Evolutionary conservation across 2,888 invertebrate genomes (phyloP), one percentile per base, ranked within the genome.

Genomic region (Ophion costatus): DNA sequence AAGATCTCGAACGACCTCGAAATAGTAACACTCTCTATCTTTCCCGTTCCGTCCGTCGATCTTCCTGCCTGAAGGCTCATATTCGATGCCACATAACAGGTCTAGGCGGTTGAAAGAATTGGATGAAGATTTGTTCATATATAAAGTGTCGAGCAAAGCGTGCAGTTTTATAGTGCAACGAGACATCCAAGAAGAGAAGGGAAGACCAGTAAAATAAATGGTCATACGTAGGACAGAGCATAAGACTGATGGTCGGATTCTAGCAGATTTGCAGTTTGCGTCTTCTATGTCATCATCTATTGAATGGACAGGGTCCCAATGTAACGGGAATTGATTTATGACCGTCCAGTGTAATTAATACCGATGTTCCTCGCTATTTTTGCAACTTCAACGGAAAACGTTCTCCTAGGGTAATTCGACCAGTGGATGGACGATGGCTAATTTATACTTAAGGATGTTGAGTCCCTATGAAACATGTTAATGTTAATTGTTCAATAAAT

Each of bases 51-150:
- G 20, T 64, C 7, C 20, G 51, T 56, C 22, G n/a, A n/a, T 66
- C 38, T 57, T 38, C 45, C 45, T 64, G 29, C 64, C 45, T 22
- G 24, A 61, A 59, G 45, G 29, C 42, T 24, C 67, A n/a, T 64
- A 66, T 45, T 73, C 73, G 17, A 20, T 24, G 29, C 29, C 20
- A 11, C 33, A 56, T 24, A 67, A 63, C 56, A 51, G 22, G 61
- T 10, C 33, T 38, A 69, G 38, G 22, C 42, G 42, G 14, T 67
- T 84, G 74, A 78, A 67, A 57, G 63, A 57, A 17, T 63, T 66
- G 57, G 45, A 79, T 80, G 64, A 64, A 76, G 75, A 51, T 66
- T 80, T 61, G 57, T 69, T 77, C 59, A 17, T 56, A 61, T 51
- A 73, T 11, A 33, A 33, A 66, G 45, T 29, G 42, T 73, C 29